Conservation (phyloP, 2,797 vertebrate species). For the Argyrosomus regius region DNA sequence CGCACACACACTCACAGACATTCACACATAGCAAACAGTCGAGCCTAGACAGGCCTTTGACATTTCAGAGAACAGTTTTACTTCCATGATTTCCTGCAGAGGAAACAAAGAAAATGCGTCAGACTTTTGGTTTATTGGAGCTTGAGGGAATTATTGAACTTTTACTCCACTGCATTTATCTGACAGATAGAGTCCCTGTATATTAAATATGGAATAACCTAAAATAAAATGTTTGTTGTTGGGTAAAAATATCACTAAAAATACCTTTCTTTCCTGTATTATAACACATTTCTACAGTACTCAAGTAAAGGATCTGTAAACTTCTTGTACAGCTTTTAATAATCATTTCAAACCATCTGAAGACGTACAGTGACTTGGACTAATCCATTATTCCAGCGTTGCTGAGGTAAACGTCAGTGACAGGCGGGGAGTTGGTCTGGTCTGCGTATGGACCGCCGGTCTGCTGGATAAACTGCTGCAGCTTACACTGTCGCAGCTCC, state of each 20-base stretch:
- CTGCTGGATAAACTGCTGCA: constrained; percentile 95
- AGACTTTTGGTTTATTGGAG: neutral
- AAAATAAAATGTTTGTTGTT: too few species aligned
- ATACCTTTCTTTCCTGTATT: too few species aligned
- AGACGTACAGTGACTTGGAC: neutral
- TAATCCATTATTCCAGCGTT: constrained; percentile 62
- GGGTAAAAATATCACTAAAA: too few species aligned
- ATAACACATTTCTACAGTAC: too few species aligned
- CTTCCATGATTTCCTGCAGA: neutral
- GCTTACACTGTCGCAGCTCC: constrained; percentile 93
- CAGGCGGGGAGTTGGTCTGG: neutral
- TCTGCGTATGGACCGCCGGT: constrained; percentile 78
- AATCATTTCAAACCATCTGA: too few species aligned
- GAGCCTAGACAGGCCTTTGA: neutral
- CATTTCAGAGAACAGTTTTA: neutral
- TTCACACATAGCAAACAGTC: neutral
- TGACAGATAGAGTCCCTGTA: too few species aligned
- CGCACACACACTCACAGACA: constrained; percentile 8
- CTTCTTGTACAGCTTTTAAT: neutral
- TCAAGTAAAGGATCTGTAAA: neutral
- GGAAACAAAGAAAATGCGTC: neutral
- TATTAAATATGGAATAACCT: too few species aligned
- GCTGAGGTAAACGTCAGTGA: constrained; percentile 31
- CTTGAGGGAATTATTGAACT: neutral
- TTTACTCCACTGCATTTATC: too few species aligned